These are phyloP conservation scores for Thalassophryne amazonica DNA, from an alignment of 2,797 vertebrate genomes.

Conservation along the genomic window DNA sequence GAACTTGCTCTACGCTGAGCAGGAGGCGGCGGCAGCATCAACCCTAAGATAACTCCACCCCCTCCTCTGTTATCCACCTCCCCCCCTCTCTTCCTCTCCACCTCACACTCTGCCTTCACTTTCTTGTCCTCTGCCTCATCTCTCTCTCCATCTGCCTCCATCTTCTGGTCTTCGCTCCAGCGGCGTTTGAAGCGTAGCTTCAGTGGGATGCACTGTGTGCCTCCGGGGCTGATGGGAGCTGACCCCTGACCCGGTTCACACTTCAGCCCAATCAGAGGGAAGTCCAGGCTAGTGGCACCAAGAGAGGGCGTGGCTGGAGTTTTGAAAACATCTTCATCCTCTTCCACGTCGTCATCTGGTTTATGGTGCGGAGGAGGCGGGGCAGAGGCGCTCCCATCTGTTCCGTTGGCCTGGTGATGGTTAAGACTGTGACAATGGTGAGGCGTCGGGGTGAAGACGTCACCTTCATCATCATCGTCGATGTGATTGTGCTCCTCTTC, in stretches of 20 bases:
- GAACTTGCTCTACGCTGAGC: conserved; percentile 82
- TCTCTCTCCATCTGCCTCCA: conserved; percentile 82
- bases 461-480: conserved; percentile 39
- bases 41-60: conserved; percentile 41
- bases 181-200: conserved; percentile 93
- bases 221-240: conserved; percentile 69
- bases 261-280: conserved; percentile 68
- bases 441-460: conserved; percentile 50
- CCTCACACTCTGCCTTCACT: conserved; percentile 58
- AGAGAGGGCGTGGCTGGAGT: conserved; percentile 78
- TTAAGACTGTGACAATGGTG: conserved; percentile 19
- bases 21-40: conserved; percentile 62
- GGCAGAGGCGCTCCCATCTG: conserved; percentile 2
- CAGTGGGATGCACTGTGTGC: conserved; percentile 85
- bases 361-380: conserved; percentile 10
- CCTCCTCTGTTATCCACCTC: conserved; percentile 37
- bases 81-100: conserved; percentile 10
- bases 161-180: conserved; percentile 91
- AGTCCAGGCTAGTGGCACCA: conserved; percentile 11
- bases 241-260: conserved; percentile 63
- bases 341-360: conserved; percentile 56
- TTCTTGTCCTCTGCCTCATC: conserved; percentile 83
- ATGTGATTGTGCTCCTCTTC: conserved; percentile 63
- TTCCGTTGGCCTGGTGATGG: conserved; percentile 43
- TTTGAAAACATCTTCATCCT: conserved; percentile 91